Base-by-base conservation (phyloP, 2,888 invertebrate genomes). In the Amiota mariae region DNA sequence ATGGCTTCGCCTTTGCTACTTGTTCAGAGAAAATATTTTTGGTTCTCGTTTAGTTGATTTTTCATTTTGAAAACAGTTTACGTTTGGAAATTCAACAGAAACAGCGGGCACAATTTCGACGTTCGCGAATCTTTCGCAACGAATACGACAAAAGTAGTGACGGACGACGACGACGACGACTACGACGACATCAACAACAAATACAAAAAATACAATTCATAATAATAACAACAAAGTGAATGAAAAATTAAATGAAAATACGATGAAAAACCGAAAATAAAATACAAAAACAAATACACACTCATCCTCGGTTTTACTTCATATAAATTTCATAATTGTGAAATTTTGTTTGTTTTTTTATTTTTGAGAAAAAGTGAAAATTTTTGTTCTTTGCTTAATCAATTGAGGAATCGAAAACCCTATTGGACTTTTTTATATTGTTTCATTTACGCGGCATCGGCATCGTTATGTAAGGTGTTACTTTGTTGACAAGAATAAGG, bases 31-130 rank as follows among this genome's bases (percentile, higher is more conserved):
- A 36, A 4, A 36, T 36, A 6, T 36, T 36, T 36, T 36, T 24
- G 61, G 18, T 20, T 12, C 46, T 63, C 46, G 24, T 63, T 63
- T 63, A n/a, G 24, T 59, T 59, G 12, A 46, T 63, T 63, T 68
- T 49, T 68, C 54, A 54, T 68, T 68, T 54, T 48, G 67, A 68
- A 68, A 68, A 68, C 67, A 68, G 67, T 68, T 68, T 51, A 68
- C 67, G 51, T 54, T 68, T 12, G 51, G 20, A 68, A 68, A 54
- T 10, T 49, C 51, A 36, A 24, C 49, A 3, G 20, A n/a, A 24
- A 20, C n/a, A 20, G 24, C 67, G 24, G 36, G 20, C 67, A 68
- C 54, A 13, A 13, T 8, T 11, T 36, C 36, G 8, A 36, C 36
- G 36, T 36, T 36, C 36, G 36, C 36, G 8, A 24, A 24, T 24